Conservation (phyloP, 2,113 vertebrate genomes). For the Phrynosoma platyrhinos region DNA sequence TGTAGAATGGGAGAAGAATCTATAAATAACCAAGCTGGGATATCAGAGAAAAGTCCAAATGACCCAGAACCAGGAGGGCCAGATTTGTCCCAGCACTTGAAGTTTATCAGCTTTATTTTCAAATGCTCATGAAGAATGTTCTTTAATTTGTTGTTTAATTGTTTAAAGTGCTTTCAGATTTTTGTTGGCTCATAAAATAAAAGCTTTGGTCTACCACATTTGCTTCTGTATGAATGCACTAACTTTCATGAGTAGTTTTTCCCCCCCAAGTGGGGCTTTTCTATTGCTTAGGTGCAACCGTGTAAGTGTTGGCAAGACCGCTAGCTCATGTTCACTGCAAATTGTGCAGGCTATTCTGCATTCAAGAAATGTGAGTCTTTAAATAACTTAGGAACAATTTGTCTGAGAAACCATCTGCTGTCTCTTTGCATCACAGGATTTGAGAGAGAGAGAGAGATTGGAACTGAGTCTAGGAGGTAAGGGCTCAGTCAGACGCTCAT, state of each 20-base stretch:
- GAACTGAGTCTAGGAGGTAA: slow-evolving; percentile 32
- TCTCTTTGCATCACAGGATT: slow-evolving; percentile 41
- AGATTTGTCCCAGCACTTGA: too few relatives aligned
- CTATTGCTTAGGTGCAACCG: background rate
- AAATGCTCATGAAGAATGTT: too few relatives aligned
- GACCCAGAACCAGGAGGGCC: too few relatives aligned
- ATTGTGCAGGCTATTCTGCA: rapidly evolving
- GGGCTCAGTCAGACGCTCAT: slow-evolving; percentile 11
- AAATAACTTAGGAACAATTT: slow-evolving; percentile 40
- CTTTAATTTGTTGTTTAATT: too few relatives aligned
- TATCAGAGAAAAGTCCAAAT: too few relatives aligned
- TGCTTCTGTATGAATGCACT: too few relatives aligned
- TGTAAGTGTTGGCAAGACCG: background rate
- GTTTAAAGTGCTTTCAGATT: too few relatives aligned
- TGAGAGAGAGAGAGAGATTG: slow-evolving; percentile 14
- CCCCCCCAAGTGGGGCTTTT: background rate
- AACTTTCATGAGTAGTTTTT: background rate
- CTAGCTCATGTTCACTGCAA: background rate
- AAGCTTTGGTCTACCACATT: too few relatives aligned
- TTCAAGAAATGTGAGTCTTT: slow-evolving; percentile 28
- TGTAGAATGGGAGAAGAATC: too few relatives aligned
- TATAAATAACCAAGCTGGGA: too few relatives aligned
- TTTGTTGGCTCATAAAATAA: too few relatives aligned
- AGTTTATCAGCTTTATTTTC: too few relatives aligned
- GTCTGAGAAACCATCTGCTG: slow-evolving; percentile 39